Percentiles rank a stretch among this genome's conserved stretches.
Evolutionary conservation across 1,140 invertebrate genomes (phyloP).

Genomic region (Bombus affinis): DNA sequence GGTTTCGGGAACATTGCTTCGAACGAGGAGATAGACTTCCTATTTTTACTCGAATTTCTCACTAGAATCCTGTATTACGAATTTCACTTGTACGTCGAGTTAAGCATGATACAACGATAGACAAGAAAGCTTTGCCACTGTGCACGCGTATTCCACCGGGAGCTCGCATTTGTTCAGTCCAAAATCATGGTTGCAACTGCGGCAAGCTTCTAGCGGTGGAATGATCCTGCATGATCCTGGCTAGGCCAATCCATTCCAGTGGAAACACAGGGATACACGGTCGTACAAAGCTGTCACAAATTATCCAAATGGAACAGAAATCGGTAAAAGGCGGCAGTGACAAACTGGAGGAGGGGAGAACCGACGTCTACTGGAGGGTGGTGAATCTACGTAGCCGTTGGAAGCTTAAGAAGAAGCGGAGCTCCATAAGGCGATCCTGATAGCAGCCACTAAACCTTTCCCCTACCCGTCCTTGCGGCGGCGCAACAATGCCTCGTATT

Average conservation of each 20-base stretch:
- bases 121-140: too few relatives aligned
- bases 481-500: slow-evolving; percentile 45
- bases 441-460: slow-evolving; percentile 19
- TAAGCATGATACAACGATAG: neutral
- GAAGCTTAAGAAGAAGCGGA: slow-evolving; percentile 27
- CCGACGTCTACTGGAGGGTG: neutral
- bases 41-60: neutral
- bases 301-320: neutral
- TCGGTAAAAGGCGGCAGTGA: neutral
- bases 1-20: neutral
- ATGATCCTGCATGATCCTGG: neutral
- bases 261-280: neutral
- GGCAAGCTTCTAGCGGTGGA: neutral
- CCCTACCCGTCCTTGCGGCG: neutral
- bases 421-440: slow-evolving; percentile 32
- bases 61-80: neutral
- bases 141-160: neutral
- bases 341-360: neutral
- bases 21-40: neutral
- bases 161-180: neutral
- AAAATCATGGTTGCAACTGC: neutral
- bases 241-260: neutral
- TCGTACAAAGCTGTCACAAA: neutral
- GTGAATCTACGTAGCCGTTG: neutral
- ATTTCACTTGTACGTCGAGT: neutral